phyloP scores from a whole-genome alignment of 2,888 invertebrate species.

The Nomada hirtipes region DNA sequence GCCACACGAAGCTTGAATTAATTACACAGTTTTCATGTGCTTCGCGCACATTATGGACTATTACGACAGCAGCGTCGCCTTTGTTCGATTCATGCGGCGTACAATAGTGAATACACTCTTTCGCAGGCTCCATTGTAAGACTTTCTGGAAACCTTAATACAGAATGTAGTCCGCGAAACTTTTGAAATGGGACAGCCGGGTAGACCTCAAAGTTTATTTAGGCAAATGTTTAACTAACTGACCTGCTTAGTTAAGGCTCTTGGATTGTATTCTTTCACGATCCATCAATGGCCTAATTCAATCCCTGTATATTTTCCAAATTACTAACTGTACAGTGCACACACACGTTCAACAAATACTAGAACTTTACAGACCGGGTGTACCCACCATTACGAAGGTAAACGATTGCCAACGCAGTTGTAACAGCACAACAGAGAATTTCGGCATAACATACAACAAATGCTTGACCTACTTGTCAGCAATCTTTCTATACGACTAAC shows the following conservation, averaged over 20 bases:
- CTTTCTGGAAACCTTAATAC: slow-evolving; percentile 23
- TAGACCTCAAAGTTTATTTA: slow-evolving; percentile 7
- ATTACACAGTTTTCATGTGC: slow-evolving; percentile 11
- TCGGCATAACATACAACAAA: background rate
- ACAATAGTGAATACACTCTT: slow-evolving; percentile 25
- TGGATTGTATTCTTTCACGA: background rate
- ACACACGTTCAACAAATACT: too few species aligned
- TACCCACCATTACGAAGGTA: too few species aligned
- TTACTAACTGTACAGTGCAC: too few species aligned
- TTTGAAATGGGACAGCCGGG: slow-evolving; percentile 21
- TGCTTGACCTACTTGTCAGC: background rate
- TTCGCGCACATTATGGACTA: background rate
- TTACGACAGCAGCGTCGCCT: slow-evolving; percentile 22
- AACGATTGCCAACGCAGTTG: background rate
- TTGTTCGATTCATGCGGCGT: slow-evolving; percentile 20
- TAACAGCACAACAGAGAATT: background rate
- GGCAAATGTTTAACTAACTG: slow-evolving; percentile 21
- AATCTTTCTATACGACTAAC: background rate
- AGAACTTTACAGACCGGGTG: too few species aligned
- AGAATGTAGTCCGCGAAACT: slow-evolving; percentile 26
- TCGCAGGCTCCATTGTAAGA: slow-evolving; percentile 22
- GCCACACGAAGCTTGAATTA: background rate
- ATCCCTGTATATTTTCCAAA: too few species aligned
- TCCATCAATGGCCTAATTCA: background rate
- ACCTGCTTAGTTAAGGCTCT: background rate